A percentile compares a stretch with the other conserved stretches of the same genome.
Evolutionary conservation across 2,113 vertebrate genomes (phyloP).

Genomic region (Ploceus nigricollis): DNA sequence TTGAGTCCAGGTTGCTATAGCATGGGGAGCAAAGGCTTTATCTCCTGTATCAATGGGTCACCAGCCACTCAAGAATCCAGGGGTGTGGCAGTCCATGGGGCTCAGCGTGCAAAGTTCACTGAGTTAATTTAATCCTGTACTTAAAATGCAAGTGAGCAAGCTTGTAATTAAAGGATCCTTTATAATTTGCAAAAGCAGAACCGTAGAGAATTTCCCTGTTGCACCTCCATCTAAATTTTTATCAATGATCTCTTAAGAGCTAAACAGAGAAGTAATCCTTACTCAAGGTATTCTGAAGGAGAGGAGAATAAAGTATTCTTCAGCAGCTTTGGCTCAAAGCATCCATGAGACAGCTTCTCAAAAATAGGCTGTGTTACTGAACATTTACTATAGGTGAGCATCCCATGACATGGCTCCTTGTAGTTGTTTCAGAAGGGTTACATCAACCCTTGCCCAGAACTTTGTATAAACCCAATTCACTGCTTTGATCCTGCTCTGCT

Average conservation of each 20-base stretch:
- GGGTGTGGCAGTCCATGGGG: background rate
- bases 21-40: background rate
- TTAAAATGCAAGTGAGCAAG: background rate
- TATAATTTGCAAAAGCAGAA: background rate
- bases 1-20: background rate
- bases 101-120: background rate
- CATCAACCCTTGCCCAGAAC: background rate
- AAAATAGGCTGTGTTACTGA: background rate
- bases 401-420: accelerated
- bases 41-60: background rate
- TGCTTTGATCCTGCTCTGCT: background rate
- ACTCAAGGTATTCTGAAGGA: background rate
- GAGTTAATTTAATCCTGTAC: background rate
- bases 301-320: background rate
- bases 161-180: background rate
- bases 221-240: background rate
- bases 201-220: background rate
- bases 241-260: background rate
- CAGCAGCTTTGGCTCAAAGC: background rate
- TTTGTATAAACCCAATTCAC: background rate
- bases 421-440: background rate
- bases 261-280: background rate
- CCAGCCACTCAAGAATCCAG: background rate
- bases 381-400: background rate
- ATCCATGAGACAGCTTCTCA: background rate